Percentiles rank a stretch among this genome's conserved stretches.
These are phyloP conservation scores for Rhaphigaster nebulosa DNA, from an alignment of 2,888 invertebrate genomes.

Conservation along the genomic window DNA sequence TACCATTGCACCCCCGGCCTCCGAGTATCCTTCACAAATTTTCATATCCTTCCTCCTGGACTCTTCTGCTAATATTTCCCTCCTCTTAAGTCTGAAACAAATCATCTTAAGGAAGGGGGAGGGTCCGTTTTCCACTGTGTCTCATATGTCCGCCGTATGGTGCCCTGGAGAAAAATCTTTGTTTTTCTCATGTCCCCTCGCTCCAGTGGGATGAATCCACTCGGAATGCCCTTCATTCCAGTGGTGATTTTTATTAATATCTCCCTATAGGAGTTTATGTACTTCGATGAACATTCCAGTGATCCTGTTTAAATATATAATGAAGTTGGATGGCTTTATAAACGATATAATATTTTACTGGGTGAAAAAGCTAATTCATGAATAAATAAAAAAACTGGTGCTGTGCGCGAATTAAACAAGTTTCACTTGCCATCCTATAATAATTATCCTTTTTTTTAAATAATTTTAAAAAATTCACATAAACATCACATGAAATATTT, in stretches of 20 bases:
- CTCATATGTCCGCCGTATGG: slow-evolving; percentile 25
- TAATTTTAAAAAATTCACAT: no score
- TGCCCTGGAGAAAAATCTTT: slow-evolving; percentile 19
- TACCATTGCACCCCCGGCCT: slow-evolving; percentile 20
- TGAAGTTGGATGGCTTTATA: no score
- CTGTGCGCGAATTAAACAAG: no score
- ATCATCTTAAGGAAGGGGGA: slow-evolving; percentile 44
- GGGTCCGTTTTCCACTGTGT: slow-evolving; percentile 9
- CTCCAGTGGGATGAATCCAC: slow-evolving; percentile 30
- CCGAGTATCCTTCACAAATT: slow-evolving; percentile 50
- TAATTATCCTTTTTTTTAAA: no score
- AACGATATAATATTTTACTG: no score
- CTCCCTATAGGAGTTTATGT: not conserved
- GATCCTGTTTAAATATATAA: not conserved
- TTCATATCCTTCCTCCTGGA: slow-evolving; percentile 52
- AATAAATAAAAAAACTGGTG: no score
- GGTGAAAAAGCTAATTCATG: no score
- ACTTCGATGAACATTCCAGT: not conserved
- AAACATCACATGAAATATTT: no score
- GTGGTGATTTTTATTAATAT: not conserved
- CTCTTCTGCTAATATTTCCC: slow-evolving; percentile 46
- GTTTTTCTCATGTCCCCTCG: not conserved
- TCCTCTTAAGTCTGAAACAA: slow-evolving; percentile 31
- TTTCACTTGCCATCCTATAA: no score
- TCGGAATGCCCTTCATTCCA: slow-evolving; percentile 18